A percentile compares a stretch with the other conserved stretches of the same genome.
Conservation (phyloP, 2,888 invertebrate species). For the Drosophila paranaensis region DNA sequence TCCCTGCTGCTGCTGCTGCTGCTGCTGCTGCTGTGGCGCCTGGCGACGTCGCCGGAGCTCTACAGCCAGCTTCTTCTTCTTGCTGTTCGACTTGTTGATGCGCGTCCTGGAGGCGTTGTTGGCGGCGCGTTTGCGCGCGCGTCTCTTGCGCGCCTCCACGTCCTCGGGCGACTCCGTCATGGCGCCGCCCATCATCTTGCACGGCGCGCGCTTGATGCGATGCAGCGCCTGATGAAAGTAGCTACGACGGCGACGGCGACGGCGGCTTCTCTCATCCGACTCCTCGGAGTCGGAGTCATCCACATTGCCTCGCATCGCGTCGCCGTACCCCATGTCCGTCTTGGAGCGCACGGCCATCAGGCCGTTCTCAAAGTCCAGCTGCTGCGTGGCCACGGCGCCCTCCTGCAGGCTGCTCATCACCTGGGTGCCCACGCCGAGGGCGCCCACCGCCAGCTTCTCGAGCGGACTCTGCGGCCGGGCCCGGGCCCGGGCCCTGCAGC, state of each 20-base stretch:
- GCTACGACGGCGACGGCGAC: slow-evolving; percentile 40
- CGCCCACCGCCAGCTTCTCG: slow-evolving; percentile 49
- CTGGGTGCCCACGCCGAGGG: slow-evolving; percentile 55
- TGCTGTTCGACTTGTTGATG: slow-evolving; percentile 32
- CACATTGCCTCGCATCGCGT: slow-evolving; percentile 54
- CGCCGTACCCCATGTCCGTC: slow-evolving; percentile 57
- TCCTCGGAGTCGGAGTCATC: slow-evolving; percentile 65
- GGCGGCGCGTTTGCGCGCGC: slow-evolving; percentile 48
- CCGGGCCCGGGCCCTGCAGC: slow-evolving; percentile 21
- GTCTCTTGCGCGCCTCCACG: slow-evolving; percentile 57
- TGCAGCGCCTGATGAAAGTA: slow-evolving; percentile 19
- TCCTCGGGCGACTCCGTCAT: slow-evolving; percentile 43
- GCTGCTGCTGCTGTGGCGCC: slow-evolving; percentile 1
- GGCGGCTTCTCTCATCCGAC: slow-evolving; percentile 60
- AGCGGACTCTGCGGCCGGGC: slow-evolving; percentile 46
- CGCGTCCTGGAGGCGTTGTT: slow-evolving; percentile 51
- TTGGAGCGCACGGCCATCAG: slow-evolving; percentile 50
- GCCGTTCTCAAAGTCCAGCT: slow-evolving; percentile 52
- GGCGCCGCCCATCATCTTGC: slow-evolving; percentile 44
- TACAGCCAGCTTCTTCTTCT: slow-evolving; percentile 48
- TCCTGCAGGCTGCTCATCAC: slow-evolving; percentile 54
- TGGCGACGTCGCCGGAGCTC: slow-evolving; percentile 51
- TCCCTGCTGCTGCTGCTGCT: neutral
- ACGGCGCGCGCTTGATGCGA: slow-evolving; percentile 71
- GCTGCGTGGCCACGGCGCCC: slow-evolving; percentile 42